phyloP scores from a whole-genome alignment of 2,113 vertebrate genomes.

The Neolamprologus modestus region DNA sequence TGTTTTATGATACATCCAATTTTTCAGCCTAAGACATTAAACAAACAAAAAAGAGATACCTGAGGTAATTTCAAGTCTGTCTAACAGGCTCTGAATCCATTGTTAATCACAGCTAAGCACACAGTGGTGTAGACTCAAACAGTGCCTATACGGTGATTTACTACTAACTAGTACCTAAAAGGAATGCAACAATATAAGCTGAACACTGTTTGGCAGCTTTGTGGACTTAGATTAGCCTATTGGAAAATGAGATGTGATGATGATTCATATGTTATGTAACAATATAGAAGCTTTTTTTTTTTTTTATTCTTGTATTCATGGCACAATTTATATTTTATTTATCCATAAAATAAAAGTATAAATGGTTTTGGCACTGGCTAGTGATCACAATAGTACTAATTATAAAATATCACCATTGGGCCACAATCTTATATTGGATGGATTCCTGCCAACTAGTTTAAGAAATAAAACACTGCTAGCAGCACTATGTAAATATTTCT shows the following conservation, averaged over 20 bases:
- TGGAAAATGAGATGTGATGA: not conserved
- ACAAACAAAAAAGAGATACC: not conserved
- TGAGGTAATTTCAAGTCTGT: not conserved
- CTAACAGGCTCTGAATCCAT: not conserved
- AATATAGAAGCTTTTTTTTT: not conserved
- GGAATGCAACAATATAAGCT: not conserved
- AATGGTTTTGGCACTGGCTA: not conserved
- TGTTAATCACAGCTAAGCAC: not conserved
- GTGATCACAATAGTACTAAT: not conserved
- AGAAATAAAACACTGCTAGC: not conserved
- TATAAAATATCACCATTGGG: not conserved
- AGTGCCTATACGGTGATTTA: not conserved
- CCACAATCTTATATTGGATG: not conserved
- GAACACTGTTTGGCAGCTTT: not conserved
- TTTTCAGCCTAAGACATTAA: not conserved
- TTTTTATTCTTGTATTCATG: not conserved
- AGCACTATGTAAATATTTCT: not conserved
- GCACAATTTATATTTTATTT: not conserved
- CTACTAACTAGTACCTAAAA: not conserved
- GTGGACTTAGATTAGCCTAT: not conserved
- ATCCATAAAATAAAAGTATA: not conserved
- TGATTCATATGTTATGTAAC: not conserved
- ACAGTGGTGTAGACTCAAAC: not conserved
- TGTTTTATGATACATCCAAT: not conserved
- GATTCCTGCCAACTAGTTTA: not conserved